Conservation (phyloP, 2,888 invertebrate genomes). For the Nectonema munidae region DNA sequence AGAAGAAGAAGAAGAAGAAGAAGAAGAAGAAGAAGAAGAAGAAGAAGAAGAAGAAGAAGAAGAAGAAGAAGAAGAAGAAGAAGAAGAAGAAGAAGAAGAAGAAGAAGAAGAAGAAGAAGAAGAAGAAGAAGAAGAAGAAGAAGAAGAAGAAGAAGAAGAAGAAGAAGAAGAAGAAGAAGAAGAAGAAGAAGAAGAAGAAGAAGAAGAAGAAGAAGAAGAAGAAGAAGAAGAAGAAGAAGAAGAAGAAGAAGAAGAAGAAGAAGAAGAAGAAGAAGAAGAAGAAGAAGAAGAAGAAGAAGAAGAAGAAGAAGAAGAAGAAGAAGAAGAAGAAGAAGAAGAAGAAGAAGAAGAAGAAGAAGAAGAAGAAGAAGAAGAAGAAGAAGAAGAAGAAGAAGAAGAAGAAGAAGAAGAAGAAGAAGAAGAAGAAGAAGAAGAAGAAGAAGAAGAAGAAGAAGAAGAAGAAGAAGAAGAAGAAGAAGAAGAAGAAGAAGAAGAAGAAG, state of each 20-base stretch:
- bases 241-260: slow-evolving; percentile 5
- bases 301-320: slow-evolving; percentile 5
- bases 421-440: slow-evolving; percentile 5
- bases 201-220: slow-evolving; percentile 5
- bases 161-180: slow-evolving; percentile 5
- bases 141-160: slow-evolving; percentile 5
- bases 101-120: slow-evolving; percentile 5
- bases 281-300: slow-evolving; percentile 5
- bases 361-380: slow-evolving; percentile 5
- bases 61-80: slow-evolving; percentile 5
- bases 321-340: slow-evolving; percentile 5
- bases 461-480: slow-evolving; percentile 5
- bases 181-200: slow-evolving; percentile 5
- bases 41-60: slow-evolving; percentile 5
- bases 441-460: slow-evolving; percentile 5
- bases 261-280: slow-evolving; percentile 5
- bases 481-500: slow-evolving; percentile 5
- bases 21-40: slow-evolving; percentile 5
- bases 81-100: slow-evolving; percentile 5
- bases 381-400: slow-evolving; percentile 5
- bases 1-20: slow-evolving; percentile 5
- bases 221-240: slow-evolving; percentile 5
- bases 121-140: slow-evolving; percentile 5
- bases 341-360: slow-evolving; percentile 5
- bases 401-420: slow-evolving; percentile 5